These are phyloP conservation scores for Phylloscopus collybita DNA, from an alignment of 2,797 vertebrate genomes.

Conservation along the genomic window DNA sequence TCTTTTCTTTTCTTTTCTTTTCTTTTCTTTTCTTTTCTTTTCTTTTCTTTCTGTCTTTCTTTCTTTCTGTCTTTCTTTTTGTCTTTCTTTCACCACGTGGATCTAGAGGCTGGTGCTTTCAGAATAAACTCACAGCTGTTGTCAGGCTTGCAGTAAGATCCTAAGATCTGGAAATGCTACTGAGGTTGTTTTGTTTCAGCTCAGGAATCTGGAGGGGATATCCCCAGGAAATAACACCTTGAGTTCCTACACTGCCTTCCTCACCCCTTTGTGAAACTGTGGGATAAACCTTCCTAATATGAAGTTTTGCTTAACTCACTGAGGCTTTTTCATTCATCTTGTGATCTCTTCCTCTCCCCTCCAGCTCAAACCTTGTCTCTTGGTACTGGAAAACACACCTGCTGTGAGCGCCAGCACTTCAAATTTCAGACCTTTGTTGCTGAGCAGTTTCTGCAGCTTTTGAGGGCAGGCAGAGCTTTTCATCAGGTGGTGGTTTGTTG, in stretches of 20 bases:
- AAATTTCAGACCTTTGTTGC: background rate
- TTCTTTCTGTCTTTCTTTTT: too few relatives aligned
- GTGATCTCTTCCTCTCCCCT: background rate
- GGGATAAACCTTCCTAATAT: background rate
- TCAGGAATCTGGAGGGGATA: conserved; percentile 6
- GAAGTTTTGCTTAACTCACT: background rate
- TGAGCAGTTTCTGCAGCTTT: background rate
- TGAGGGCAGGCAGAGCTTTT: background rate
- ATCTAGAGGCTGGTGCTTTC: background rate
- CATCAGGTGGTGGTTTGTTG: background rate
- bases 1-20: too few relatives aligned
- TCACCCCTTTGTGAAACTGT: background rate
- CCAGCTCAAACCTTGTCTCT: background rate
- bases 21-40: too few relatives aligned
- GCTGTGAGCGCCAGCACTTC: fast-evolving
- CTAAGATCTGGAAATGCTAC: background rate
- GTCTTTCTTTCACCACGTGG: too few relatives aligned
- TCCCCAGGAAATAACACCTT: conserved; percentile 55
- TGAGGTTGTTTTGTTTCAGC: background rate
- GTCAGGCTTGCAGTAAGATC: background rate
- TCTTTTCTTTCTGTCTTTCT: too few relatives aligned
- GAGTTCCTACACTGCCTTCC: conserved; percentile 7
- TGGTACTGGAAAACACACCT: background rate
- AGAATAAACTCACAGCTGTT: background rate
- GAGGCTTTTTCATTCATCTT: background rate